Percentiles rank a stretch among this genome's conserved stretches.
phyloP scores from a whole-genome alignment of 1,140 invertebrate species.

The Caenorhabditis remanei region DNA sequence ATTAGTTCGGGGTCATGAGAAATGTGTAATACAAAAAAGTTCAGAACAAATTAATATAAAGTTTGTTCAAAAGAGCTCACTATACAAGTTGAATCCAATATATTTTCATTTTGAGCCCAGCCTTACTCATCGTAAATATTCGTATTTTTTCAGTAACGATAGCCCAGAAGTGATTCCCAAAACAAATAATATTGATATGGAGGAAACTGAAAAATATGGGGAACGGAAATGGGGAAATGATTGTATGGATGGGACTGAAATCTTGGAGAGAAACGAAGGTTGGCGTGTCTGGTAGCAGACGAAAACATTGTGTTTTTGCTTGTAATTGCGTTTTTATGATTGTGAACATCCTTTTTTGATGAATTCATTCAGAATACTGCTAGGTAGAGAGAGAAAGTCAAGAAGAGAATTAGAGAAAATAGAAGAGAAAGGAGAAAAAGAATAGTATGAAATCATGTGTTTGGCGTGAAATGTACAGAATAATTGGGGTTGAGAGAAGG shows the following conservation, averaged over 20 bases:
- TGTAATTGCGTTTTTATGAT: slow-evolving; percentile 48
- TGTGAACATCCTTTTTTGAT: slow-evolving; percentile 44
- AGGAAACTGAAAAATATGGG: neutral
- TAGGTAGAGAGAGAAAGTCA: neutral
- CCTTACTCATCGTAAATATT: too few species aligned
- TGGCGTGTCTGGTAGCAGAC: neutral
- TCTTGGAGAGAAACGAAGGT: slow-evolving; percentile 3
- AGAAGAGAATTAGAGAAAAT: neutral
- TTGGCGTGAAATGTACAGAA: slow-evolving; percentile 18
- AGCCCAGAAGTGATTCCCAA: neutral
- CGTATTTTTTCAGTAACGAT: too few species aligned
- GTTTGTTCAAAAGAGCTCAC: too few species aligned
- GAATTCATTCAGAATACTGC: slow-evolving; percentile 17
- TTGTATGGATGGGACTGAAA: neutral
- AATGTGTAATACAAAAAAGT: too few species aligned
- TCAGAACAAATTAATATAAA: too few species aligned
- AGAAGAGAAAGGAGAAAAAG: neutral
- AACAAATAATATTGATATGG: slow-evolving; percentile 2
- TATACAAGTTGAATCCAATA: too few species aligned
- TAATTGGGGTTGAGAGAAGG: slow-evolving; percentile 11
- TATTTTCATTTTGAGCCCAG: too few species aligned
- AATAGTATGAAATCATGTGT: slow-evolving; percentile 26
- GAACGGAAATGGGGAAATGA: slow-evolving; percentile 15
- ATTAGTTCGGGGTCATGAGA: too few species aligned
- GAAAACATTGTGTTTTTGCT: slow-evolving; percentile 27